These are phyloP conservation scores for Euphonia xanthogaster DNA, from an alignment of 2,797 vertebrate genomes.

Conservation along the genomic window DNA sequence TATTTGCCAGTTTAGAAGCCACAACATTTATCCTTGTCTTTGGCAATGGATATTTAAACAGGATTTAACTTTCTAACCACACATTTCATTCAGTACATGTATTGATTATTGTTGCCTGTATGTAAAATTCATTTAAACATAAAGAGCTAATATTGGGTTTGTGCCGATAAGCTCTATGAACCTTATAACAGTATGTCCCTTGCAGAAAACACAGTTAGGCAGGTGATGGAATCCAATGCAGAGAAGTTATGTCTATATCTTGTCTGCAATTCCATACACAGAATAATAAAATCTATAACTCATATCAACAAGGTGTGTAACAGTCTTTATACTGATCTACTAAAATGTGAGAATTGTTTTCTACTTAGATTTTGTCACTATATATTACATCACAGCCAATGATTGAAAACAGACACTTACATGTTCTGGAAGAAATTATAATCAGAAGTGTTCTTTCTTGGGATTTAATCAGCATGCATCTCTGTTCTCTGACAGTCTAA, in stretches of 20 bases:
- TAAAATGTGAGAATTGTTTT: background rate
- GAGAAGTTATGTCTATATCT: background rate
- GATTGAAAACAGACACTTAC: background rate
- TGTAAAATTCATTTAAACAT: background rate
- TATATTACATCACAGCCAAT: background rate
- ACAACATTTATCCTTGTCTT: background rate
- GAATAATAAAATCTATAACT: background rate
- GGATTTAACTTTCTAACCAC: background rate
- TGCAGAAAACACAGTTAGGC: background rate
- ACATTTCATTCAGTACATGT: accelerated
- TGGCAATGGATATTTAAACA: background rate
- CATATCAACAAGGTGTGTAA: background rate
- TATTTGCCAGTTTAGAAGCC: background rate
- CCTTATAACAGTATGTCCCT: background rate
- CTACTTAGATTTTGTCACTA: background rate
- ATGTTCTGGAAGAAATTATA: background rate
- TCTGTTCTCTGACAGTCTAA: background rate
- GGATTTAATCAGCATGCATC: background rate
- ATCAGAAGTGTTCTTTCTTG: background rate
- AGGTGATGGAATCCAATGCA: background rate
- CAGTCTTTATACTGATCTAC: background rate
- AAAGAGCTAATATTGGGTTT: background rate
- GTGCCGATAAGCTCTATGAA: background rate
- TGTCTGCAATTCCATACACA: background rate
- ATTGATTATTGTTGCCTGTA: background rate